Base-by-base conservation (phyloP, 2,888 invertebrate species). In the Latrodectus hesperus region DNA sequence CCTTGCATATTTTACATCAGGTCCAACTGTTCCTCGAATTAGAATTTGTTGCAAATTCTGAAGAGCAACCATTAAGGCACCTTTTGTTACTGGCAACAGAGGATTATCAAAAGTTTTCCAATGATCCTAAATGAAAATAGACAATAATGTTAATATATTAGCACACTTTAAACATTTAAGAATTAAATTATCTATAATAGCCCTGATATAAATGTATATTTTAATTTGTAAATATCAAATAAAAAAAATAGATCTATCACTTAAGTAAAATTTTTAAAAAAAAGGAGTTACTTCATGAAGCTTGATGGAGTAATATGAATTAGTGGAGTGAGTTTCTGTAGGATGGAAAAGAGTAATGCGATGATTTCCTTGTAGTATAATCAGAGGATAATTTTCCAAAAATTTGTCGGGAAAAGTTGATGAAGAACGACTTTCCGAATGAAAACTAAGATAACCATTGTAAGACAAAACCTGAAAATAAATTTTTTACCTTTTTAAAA, bases 1-100 rank as follows among this genome's bases (percentile, higher is more conserved):
- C 91, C 90, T 90, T 16, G 92, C 91, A 75, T 90, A 90, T 38
- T 90, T 91, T 26, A 91, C 91, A 90, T 95, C 94, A 0, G 94
- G 93, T 87, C 94, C 94, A 85, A 94, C 94, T 0, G 95, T 94
- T 2, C 95, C 96, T 75, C 96, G 93, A 68, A 99, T 93, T 71
- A 96, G 94, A 89, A 98, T 94, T 90, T 95, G 95, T 87, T 96
- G 95, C 0, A 99, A 93, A 91, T 96, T 96, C 91, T 98, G 97
- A 88, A 99, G 93, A 0, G 97, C 96, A n/a, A 97, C 94, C 98
- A 99, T 98, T 91, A 99, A 93, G 55, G 96, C 95, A 87, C 95
- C 94, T 60, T 97, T 93, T 68, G 95, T 95, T 0, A 97, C 95
- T 22, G 92, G 91, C 11, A 91, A 91, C 74, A 93, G 92, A 0